Evolutionary conservation across 2,797 vertebrate genomes (phyloP).

Genomic region (Otolemur crassicaudatus): DNA sequence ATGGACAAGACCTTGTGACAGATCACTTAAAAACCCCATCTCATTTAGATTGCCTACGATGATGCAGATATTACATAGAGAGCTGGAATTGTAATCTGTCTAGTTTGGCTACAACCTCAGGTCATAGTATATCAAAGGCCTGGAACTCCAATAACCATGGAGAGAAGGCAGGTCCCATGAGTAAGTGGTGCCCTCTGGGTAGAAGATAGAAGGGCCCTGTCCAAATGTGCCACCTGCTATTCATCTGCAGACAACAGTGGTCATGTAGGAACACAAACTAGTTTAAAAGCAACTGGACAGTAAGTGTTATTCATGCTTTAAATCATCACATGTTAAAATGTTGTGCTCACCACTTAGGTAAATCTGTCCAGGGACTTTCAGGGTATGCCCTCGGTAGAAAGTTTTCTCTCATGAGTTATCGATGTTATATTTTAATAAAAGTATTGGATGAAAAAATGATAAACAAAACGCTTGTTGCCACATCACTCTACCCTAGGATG

Average conservation of each 20-base stretch:
- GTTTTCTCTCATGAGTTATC: background rate
- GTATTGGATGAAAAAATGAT: background rate
- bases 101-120: background rate
- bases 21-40: background rate
- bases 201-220: background rate
- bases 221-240: background rate
- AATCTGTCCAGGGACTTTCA: background rate
- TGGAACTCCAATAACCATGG: background rate
- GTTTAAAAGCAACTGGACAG: background rate
- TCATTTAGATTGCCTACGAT: background rate
- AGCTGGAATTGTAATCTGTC: background rate
- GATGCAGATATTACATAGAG: background rate
- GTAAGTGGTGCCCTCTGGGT: fast-evolving
- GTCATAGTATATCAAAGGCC: background rate
- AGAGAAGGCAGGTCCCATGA: background rate
- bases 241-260: background rate
- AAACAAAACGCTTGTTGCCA: background rate
- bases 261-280: background rate
- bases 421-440: background rate
- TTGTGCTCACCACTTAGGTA: background rate
- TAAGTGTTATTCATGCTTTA: background rate
- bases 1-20: background rate
- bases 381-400: background rate
- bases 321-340: background rate
- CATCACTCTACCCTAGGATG: background rate